Base-by-base conservation (phyloP, 2,888 invertebrate species). In the Bellardia pandia region DNA sequence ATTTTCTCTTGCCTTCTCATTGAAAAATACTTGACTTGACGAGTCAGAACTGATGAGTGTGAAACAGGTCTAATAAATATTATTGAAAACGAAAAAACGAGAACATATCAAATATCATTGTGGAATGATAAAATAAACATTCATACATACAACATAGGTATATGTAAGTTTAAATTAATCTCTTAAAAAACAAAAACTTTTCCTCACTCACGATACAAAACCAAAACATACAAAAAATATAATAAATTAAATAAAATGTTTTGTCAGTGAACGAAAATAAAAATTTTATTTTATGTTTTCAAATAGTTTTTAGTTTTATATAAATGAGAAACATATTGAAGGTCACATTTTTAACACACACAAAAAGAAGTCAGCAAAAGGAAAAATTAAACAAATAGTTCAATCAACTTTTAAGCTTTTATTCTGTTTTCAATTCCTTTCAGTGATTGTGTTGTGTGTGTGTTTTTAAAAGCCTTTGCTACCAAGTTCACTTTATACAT, bases 341-440 rank as follows among this genome's bases (percentile, higher is more conserved):
- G 76, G 82, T 62, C 69, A 75, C 11, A 33, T 23, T 75, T 66
- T 64, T 16, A n/a, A 33, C 2, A 45, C 37, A 37, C 3, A 13
- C n/a, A 45, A 45, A 45, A 45, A 33, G 42, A 23, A 16, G 13
- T 2, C 14, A 51, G 23, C 40, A 56, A 23, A 30, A 58, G 11
- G 37, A 23, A 37, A 66, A 60, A 48, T 40, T 3, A 11, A 48
- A 48, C 23, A 42, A 82, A 69, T 60, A 51, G 51, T 75, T 75
- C 74, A 75, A 81, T 68, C 66, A 69, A 76, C 75, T 81, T 69
- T 74, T 53, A 68, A 68, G 56, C 58, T 48, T 81, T 45, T 68
- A 42, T 51, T 53, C 42, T 58, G n/a, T 33, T 56, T 66, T 37
- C 16, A 69, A 33, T 75, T 75, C 33, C 37, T 75, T 58, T 40